Evolutionary conservation across 2,888 invertebrate genomes (phyloP).

Genomic region (Agonopterix subpropinquella): DNA sequence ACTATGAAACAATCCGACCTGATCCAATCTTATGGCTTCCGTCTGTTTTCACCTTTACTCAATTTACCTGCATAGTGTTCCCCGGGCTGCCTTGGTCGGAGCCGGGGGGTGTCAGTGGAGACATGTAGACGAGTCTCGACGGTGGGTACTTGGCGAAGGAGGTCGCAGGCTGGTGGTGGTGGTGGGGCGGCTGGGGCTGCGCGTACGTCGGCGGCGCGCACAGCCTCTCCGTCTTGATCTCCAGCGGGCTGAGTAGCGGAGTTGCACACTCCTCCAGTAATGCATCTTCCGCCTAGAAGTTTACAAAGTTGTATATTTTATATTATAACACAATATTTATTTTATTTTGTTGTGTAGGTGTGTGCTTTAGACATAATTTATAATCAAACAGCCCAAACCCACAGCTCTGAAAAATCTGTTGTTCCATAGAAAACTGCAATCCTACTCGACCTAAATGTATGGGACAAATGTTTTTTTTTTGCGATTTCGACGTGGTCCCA

Average conservation of each 20-base stretch:
- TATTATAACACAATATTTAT: too few species aligned
- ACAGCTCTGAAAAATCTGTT: too few species aligned
- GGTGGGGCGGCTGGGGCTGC: slow-evolving; percentile 34
- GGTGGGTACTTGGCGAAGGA: slow-evolving; percentile 64
- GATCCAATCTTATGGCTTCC: too few species aligned
- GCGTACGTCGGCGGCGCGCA: slow-evolving; percentile 74
- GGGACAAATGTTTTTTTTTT: too few species aligned
- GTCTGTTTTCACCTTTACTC: neutral
- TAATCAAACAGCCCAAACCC: too few species aligned
- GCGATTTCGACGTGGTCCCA: too few species aligned
- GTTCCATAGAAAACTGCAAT: too few species aligned
- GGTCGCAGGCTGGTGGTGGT: slow-evolving; percentile 45
- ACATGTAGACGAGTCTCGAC: slow-evolving; percentile 81
- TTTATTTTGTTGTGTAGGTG: too few species aligned
- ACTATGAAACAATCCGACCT: too few species aligned
- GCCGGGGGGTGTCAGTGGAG: slow-evolving; percentile 90
- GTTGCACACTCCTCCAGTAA: slow-evolving; percentile 78
- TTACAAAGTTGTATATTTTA: too few species aligned
- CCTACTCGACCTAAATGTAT: too few species aligned
- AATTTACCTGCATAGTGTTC: slow-evolving; percentile 76
- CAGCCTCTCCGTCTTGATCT: slow-evolving; percentile 86
- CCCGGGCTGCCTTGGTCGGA: slow-evolving; percentile 92
- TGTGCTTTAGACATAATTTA: too few species aligned
- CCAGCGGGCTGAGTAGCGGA: slow-evolving; percentile 84
- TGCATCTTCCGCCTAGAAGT: slow-evolving; percentile 65